A percentile compares a stretch with the other conserved stretches of the same genome.
Conservation (phyloP, 2,113 vertebrate genomes). For the Chaenogobius annularis region DNA sequence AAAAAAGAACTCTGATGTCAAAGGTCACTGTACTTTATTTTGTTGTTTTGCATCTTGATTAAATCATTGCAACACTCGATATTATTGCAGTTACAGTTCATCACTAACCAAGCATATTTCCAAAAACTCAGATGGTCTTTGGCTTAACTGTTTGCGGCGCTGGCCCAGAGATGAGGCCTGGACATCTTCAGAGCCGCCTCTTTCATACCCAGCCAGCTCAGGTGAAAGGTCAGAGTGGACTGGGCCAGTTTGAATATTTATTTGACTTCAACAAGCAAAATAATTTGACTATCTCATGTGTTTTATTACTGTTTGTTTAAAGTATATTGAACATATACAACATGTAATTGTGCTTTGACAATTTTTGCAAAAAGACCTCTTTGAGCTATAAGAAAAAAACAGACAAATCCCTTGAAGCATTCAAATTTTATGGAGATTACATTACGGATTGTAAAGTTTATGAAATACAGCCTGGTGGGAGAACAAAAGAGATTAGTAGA, state of each 20-base stretch:
- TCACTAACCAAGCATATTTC: conserved; percentile 9
- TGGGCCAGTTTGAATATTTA: too few relatives aligned
- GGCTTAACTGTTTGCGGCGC: conserved; percentile 42
- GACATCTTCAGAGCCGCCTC: conserved; percentile 38
- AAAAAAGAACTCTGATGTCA: neutral
- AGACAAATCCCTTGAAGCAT: neutral
- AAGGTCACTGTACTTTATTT: too few relatives aligned
- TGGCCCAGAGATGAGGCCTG: conserved; percentile 38
- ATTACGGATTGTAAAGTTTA: neutral
- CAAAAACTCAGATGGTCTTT: conserved; percentile 15
- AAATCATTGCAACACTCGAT: too few relatives aligned
- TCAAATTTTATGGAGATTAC: neutral
- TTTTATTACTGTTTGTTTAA: neutral
- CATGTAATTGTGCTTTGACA: neutral
- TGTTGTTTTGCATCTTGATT: too few relatives aligned
- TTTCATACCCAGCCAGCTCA: conserved; percentile 38
- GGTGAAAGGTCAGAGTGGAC: neutral
- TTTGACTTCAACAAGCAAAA: neutral
- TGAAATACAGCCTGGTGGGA: conserved; percentile 6
- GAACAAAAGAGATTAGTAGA: conserved; percentile 2
- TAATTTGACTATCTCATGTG: too few relatives aligned
- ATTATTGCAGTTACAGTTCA: neutral
- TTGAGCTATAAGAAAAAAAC: neutral
- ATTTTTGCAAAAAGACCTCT: too few relatives aligned
- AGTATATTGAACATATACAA: neutral